A percentile compares a stretch with the other conserved stretches of the same genome.
Conservation (phyloP, 1,140 invertebrate genomes). For the Drosophila truncata region DNA sequence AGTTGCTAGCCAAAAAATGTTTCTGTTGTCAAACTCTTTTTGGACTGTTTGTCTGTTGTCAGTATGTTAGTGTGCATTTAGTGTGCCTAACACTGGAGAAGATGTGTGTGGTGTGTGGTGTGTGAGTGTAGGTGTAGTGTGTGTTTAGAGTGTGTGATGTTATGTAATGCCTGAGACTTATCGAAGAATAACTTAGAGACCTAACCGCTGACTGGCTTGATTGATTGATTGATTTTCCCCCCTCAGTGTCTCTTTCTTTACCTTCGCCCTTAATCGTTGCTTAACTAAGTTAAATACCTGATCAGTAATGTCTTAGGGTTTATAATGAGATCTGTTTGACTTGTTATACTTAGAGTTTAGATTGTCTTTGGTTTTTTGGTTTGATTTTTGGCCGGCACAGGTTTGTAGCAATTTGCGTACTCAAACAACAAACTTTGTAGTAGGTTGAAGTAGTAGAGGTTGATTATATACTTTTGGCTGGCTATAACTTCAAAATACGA, state of each 20-base stretch:
- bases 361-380: conserved; percentile 55
- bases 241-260: conserved; percentile 18
- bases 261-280: conserved; percentile 23
- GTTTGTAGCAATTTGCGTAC: conserved; percentile 82
- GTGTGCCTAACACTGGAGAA: conserved; percentile 66
- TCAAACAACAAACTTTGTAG: conserved; percentile 79
- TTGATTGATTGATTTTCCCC: conserved; percentile 3
- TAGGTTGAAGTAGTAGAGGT: conserved; percentile 55
- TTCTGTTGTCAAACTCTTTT: conserved; percentile 55
- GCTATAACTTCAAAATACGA: conserved; percentile 82
- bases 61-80: conserved; percentile 54
- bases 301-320: conserved; percentile 63
- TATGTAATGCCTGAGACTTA: conserved; percentile 53
- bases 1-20: conserved; percentile 45
- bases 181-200: conserved; percentile 40
- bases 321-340: conserved; percentile 49
- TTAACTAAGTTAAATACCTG: conserved; percentile 76
- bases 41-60: conserved; percentile 59
- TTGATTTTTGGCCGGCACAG: conserved; percentile 74
- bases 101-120: conserved; percentile 25
- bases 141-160: conserved; percentile 46
- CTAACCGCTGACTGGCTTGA: conserved; percentile 7
- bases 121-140: conserved; percentile 32
- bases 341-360: conserved; percentile 77
- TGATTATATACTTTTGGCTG: conserved; percentile 71